These are phyloP conservation scores for Rhinopomastus cyanomelas DNA, from an alignment of 2,113 vertebrate genomes.

Conservation along the genomic window DNA sequence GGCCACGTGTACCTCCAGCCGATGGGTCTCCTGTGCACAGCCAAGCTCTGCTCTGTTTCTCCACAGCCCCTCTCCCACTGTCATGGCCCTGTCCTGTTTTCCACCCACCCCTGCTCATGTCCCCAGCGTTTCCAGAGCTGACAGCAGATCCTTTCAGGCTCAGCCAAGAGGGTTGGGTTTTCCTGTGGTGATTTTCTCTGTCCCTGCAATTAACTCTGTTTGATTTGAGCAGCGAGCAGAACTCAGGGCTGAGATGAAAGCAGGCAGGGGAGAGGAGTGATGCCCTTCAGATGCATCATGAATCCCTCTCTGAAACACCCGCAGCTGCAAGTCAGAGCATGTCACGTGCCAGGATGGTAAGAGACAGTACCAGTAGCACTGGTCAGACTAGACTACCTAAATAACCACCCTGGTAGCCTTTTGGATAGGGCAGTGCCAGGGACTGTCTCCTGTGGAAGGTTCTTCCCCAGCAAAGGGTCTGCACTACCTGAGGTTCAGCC, in stretches of 20 bases:
- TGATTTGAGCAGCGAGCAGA: not conserved
- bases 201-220: not conserved
- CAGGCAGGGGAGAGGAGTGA: not conserved
- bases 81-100: not conserved
- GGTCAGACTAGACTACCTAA: not conserved
- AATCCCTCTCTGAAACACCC: not conserved
- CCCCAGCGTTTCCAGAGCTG: not conserved
- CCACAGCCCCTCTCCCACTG: rapidly evolving
- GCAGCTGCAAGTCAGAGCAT: not conserved
- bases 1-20: rapidly evolving
- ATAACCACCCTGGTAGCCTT: not conserved
- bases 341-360: rapidly evolving
- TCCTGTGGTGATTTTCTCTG: not conserved
- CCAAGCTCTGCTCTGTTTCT: not conserved
- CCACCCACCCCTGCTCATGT: not conserved
- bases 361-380: not conserved
- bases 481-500: not conserved
- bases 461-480: not conserved
- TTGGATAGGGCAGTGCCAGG: not conserved
- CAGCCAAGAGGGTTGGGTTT: not conserved
- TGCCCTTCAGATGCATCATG: not conserved
- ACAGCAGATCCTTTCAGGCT: not conserved
- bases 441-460: not conserved
- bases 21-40: rapidly evolving
- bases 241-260: not conserved